Evolutionary conservation across 2,888 invertebrate genomes (phyloP).

Genomic region (Microdon myrmicae): DNA sequence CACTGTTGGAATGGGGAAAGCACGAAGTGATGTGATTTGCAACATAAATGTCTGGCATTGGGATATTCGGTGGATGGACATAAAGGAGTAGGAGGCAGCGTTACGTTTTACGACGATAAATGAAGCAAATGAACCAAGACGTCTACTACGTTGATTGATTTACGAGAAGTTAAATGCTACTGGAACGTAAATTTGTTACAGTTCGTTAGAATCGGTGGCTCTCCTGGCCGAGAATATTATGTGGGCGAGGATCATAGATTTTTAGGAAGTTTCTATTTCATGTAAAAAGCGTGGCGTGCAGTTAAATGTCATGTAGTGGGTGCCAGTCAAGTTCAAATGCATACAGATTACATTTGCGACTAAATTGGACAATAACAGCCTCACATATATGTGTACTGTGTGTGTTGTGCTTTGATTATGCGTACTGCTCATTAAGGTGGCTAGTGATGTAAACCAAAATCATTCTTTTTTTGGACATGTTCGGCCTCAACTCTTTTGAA

Average conservation of each 20-base stretch:
- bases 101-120: background rate
- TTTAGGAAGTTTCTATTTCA: too few relatives aligned
- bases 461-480: too few relatives aligned
- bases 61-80: conserved; percentile 2
- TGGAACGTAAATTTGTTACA: conserved; percentile 23
- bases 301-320: too few relatives aligned
- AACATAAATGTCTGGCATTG: conserved; percentile 25
- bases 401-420: too few relatives aligned
- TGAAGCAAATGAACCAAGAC: conserved; percentile 31
- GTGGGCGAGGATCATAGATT: conserved; percentile 9
- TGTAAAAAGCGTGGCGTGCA: too few relatives aligned
- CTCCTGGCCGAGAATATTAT: conserved; percentile 1
- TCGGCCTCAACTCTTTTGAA: too few relatives aligned
- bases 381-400: too few relatives aligned
- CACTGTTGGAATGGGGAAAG: conserved; percentile 23
- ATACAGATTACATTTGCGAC: too few relatives aligned
- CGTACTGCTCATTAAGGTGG: too few relatives aligned
- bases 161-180: conserved; percentile 20
- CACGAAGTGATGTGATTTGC: conserved; percentile 25
- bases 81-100: background rate
- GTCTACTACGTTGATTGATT: conserved; percentile 35
- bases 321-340: too few relatives aligned
- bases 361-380: too few relatives aligned
- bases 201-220: conserved; percentile 18
- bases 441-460: too few relatives aligned